phyloP scores from a whole-genome alignment of 2,888 invertebrate species.

The Tribolium freemani region DNA sequence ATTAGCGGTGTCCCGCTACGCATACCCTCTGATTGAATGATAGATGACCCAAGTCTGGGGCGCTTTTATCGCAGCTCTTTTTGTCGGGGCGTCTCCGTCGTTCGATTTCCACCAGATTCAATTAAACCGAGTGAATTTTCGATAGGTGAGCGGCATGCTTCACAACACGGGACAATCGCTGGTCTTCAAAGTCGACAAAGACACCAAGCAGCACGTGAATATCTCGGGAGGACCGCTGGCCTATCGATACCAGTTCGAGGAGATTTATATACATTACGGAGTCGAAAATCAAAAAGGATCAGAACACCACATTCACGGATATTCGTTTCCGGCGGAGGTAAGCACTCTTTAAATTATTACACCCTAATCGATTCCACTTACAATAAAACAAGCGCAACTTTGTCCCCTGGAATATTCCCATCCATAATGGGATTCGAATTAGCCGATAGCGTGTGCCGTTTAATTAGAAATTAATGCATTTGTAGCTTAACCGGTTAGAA shows the following conservation, averaged over 20 bases:
- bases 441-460: constrained; percentile 36
- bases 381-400: background rate
- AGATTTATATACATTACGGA: constrained; percentile 96
- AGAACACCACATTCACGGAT: constrained; percentile 95
- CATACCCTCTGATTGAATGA: constrained; percentile 59
- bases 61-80: constrained; percentile 36
- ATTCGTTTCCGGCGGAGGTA: constrained; percentile 98
- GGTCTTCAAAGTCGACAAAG: constrained; percentile 91
- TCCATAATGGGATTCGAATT: constrained; percentile 35
- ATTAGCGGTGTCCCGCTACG: constrained; percentile 58
- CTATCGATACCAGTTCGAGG: constrained; percentile 95
- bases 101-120: constrained; percentile 7
- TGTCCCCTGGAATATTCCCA: background rate
- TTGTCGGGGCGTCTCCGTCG: constrained; percentile 36
- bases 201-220: constrained; percentile 92
- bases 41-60: constrained; percentile 56
- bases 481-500: constrained; percentile 21
- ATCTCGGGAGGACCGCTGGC: constrained; percentile 97
- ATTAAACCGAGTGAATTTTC: constrained; percentile 41
- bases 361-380: constrained; percentile 3
- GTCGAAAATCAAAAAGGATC: constrained; percentile 92
- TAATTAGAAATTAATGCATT: constrained; percentile 35
- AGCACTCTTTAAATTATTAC: constrained; percentile 59
- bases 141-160: constrained; percentile 88
- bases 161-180: constrained; percentile 96